These are phyloP conservation scores for Lepilemur ruficaudatus DNA, from an alignment of 2,797 vertebrate species.

Conservation along the genomic window DNA sequence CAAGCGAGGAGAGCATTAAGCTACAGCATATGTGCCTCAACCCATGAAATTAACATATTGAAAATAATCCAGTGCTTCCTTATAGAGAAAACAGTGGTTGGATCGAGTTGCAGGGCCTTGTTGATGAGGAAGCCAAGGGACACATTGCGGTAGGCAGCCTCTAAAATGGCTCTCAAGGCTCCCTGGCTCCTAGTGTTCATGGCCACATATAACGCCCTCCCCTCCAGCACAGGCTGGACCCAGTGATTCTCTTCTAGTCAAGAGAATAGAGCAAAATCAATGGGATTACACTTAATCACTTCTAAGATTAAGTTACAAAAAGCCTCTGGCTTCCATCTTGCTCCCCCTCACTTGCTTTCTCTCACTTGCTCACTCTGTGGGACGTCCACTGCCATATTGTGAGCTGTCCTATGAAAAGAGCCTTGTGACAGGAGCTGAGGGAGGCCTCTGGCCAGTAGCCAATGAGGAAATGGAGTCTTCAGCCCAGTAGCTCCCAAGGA, in stretches of 20 bases:
- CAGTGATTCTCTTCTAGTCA: constrained; percentile 7
- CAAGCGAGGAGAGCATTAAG: constrained; percentile 54
- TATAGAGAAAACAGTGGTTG: constrained; percentile 40
- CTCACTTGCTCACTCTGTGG: neutral
- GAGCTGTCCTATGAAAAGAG: neutral
- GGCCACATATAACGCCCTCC: neutral
- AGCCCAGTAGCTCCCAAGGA: neutral
- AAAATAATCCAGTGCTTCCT: constrained; percentile 50
- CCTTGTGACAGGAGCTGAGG: neutral
- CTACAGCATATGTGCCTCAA: constrained; percentile 37
- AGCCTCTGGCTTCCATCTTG: neutral
- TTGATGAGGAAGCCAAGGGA: constrained; percentile 11
- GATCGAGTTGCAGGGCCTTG: constrained; percentile 1
- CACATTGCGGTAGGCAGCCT: neutral
- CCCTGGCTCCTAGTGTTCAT: neutral
- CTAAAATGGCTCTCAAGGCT: neutral
- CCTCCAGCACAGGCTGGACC: neutral
- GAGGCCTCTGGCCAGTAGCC: neutral
- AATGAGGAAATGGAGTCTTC: neutral
- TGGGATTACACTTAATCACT: neutral
- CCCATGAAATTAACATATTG: constrained; percentile 54
- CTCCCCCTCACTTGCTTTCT: neutral
- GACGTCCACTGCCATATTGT: neutral
- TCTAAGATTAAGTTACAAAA: constrained; percentile 19
- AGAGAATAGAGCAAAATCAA: neutral